Evolutionary conservation across 2,888 invertebrate genomes (phyloP), one percentile per base, ranked within the genome.

Genomic region (Acronicta leporina): DNA sequence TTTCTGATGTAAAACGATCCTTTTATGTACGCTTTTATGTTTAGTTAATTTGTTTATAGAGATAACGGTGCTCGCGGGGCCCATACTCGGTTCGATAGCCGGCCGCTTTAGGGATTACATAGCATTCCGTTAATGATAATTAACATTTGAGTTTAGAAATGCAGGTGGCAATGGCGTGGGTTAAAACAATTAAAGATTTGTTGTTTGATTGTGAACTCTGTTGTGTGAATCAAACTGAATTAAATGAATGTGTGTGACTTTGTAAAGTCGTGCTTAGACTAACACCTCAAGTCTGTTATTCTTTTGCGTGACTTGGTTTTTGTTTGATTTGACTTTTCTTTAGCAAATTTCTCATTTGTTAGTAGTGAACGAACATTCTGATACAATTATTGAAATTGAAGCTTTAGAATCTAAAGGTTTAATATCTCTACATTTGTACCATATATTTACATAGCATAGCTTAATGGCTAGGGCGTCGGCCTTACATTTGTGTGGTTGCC

Each of bases 41-140:
- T 68, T 73, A 71, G 75, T 81, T 84, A 84, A 84, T 84, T 84
- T 80, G 84, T 83, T 83, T 84, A 81, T 73, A 55, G 75, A 64
- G 64, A 54, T 66, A 75, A 71, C 53, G 68, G 25, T 59, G 48
- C 76, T 68, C 78, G 54, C 47, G 81, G 72, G 74, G 33, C 33
- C 16, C 27, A 56, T 59, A 50, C 11, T 20, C 51, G 43, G 59
- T 57, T 71, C 54, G 42, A 63, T 63, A 49, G 46, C 56, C 47
- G 48, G 33, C 42, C 49, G 45, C 55, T 46, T 51, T 45, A 54
- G 52, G 56, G 73, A 69, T 75, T 67, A 67, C 38, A n/a, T 51
- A 61, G 61, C 66, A 63, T 55, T 61, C 68, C 50, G 56, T 63
- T 71, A 74, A 73, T 73, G 57, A 62, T 66, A 62, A 75, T 75